Conservation (phyloP, 2,113 vertebrate species). For the Eulacestoma nigropectus region DNA sequence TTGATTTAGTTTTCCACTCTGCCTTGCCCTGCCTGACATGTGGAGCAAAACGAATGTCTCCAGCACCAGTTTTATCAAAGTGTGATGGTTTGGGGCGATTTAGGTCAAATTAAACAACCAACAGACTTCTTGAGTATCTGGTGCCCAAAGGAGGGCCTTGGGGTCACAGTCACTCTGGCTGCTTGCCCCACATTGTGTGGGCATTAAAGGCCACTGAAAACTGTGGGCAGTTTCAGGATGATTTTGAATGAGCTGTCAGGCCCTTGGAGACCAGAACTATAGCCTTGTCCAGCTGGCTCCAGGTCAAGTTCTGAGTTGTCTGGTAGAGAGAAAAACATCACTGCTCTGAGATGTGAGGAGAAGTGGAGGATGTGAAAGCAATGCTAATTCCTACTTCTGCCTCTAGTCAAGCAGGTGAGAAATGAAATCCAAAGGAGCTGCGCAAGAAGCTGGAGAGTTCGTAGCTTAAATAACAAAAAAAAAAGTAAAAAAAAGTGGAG, state of each 20-base stretch:
- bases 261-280: neutral
- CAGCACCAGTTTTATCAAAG: neutral
- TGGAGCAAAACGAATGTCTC: neutral
- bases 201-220: neutral
- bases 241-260: neutral
- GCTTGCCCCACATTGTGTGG: neutral
- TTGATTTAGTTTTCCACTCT: neutral
- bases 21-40: neutral
- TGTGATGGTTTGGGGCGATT: neutral
- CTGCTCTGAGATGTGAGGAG: neutral
- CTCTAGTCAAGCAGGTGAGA: conserved; percentile 22
- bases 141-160: neutral
- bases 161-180: neutral
- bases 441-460: neutral
- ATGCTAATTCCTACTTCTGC: conserved; percentile 20
- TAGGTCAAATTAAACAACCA: neutral
- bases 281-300: neutral
- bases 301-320: neutral
- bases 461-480: neutral
- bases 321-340: neutral
- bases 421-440: neutral
- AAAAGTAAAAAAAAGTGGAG: too few species aligned
- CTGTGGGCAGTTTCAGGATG: neutral
- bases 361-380: conserved; percentile 6
- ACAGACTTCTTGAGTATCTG: neutral